phyloP scores from a whole-genome alignment of 1,140 invertebrate species.

The Trichomalopsis sarcophagae region DNA sequence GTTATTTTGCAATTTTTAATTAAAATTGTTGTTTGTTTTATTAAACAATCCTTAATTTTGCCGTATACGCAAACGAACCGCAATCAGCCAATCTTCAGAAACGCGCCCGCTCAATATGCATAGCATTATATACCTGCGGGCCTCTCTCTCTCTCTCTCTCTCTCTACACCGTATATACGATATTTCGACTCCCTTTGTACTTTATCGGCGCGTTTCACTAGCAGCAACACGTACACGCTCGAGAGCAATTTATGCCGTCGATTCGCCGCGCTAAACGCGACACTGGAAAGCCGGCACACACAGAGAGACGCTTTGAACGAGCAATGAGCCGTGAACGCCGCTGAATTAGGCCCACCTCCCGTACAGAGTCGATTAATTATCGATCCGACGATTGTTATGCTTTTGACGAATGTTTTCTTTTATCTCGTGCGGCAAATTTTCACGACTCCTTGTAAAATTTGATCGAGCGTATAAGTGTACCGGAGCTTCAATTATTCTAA shows the following conservation, averaged over 20 bases:
- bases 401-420: no score
- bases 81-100: no score
- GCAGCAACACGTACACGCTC: background rate
- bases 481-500: constrained; percentile 6
- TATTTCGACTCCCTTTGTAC: background rate
- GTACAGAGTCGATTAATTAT: background rate
- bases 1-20: no score
- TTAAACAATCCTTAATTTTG: no score
- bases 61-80: no score
- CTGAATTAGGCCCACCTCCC: background rate
- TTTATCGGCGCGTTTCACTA: background rate
- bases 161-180: no score
- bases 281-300: background rate
- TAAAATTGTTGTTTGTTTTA: no score
- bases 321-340: background rate
- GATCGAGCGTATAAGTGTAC: background rate
- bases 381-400: background rate
- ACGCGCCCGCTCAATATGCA: no score
- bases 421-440: background rate
- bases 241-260: background rate
- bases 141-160: no score
- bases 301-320: background rate
- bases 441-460: background rate
- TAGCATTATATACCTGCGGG: no score
- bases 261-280: background rate